Percentiles rank a stretch among this genome's conserved stretches.
phyloP scores from a whole-genome alignment of 2,797 vertebrate genomes.

The Lepus townsendii region DNA sequence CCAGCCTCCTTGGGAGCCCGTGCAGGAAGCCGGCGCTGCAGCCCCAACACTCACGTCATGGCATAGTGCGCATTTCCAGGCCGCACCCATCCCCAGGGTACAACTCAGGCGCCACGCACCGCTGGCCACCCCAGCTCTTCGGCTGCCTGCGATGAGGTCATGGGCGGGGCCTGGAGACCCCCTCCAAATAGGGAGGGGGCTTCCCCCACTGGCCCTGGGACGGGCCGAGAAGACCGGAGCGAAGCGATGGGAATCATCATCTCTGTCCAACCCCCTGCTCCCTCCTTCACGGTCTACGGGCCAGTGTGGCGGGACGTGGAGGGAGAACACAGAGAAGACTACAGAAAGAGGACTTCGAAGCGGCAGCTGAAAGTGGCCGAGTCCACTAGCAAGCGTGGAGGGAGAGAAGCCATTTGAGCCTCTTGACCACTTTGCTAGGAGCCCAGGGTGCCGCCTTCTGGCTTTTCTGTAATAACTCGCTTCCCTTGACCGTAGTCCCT shows the following conservation, averaged over 20 bases:
- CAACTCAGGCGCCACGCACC: constrained; percentile 71
- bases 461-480: neutral
- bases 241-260: neutral
- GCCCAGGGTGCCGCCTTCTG: neutral
- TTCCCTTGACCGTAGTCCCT: neutral
- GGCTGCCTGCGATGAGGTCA: constrained; percentile 80
- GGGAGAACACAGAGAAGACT: neutral
- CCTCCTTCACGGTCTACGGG: neutral
- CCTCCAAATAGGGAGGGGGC: constrained; percentile 68
- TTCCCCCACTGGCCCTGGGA: neutral
- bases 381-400: rapidly evolving
- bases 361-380: rapidly evolving
- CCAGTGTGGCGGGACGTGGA: neutral
- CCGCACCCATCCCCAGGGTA: constrained; percentile 81
- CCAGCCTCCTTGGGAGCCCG: constrained; percentile 24
- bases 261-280: neutral
- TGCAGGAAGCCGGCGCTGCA: neutral
- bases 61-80: constrained; percentile 55
- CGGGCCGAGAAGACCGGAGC: neutral
- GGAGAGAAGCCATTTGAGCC: neutral
- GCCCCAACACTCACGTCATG: constrained; percentile 45
- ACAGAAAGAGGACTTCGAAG: neutral
- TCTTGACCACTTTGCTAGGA: neutral
- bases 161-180: constrained; percentile 77
- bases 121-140: constrained; percentile 44